Evolutionary conservation across 2,113 vertebrate species (phyloP), one percentile per base, ranked within the genome.

Genomic region (Hippocampus mohnikei): DNA sequence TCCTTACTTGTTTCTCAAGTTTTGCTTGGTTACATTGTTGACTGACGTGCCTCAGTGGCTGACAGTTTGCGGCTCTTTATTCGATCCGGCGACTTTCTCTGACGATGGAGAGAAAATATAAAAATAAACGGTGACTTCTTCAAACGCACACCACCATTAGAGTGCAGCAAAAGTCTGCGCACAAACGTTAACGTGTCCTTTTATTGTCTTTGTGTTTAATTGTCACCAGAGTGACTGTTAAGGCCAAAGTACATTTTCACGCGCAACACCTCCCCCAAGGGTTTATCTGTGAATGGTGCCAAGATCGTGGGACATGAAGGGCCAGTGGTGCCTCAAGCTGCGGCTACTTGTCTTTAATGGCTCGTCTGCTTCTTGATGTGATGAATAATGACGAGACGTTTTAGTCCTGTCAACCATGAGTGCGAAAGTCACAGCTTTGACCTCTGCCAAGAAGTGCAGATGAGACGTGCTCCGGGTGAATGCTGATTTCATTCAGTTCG

Each of bases 381-480:
- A 85, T 82, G 72, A 72, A 79, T 75, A 82, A 78, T 81, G 72
- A 81, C 76, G 44, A 53, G 71, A 74, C 59, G 44, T 69, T 85
- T 86, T 59, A 72, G 50, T 72, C 55, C 71, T 50, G 66, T 73
- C 77, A 79, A 74, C 69, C 37, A 41, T 70, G 52, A 68, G 48
- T 56, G 71, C 71, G 67, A 66, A 58, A 65, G 69, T 77, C 64
- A 72, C 41, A 41, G 23, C 25, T 70, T 23, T 76, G 78, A 79
- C 79, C 67, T 81, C 71, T 74, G 61, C 48, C 53, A 71, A 52
- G 61, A 67, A 70, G 46, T 13, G 2, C 41, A 37, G 40, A 56
- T 37, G 64, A 46, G 71, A 68, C 40, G 23, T 40, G n/a, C 52
- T 59, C 20, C 64, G 53, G 12, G 27, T 48, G 29, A 59, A 42